Evolutionary conservation across 2,888 invertebrate species (phyloP).

Genomic region (Cryptocheilus praepositus): DNA sequence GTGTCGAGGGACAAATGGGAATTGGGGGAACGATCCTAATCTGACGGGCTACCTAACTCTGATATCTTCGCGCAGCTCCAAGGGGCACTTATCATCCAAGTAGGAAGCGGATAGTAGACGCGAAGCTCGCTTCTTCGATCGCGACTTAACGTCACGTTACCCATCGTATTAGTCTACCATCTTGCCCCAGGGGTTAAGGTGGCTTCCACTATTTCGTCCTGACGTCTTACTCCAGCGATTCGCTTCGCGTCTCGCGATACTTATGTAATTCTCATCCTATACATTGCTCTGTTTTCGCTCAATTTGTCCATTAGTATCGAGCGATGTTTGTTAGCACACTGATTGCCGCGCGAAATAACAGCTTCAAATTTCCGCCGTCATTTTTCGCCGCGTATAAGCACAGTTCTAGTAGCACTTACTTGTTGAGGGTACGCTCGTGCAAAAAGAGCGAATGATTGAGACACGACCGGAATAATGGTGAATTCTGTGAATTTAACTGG

Average conservation of each 20-base stretch:
- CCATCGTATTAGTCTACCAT: slow-evolving; percentile 60
- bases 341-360: too few relatives aligned
- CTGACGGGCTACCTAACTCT: slow-evolving; percentile 63
- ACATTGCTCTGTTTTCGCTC: too few relatives aligned
- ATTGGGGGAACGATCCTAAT: slow-evolving; percentile 63
- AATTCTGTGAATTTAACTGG: too few relatives aligned
- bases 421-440: too few relatives aligned
- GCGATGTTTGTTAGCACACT: too few relatives aligned
- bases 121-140: slow-evolving; percentile 41
- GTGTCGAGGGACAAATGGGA: slow-evolving; percentile 11
- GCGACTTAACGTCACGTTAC: slow-evolving; percentile 65
- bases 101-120: slow-evolving; percentile 14
- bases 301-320: too few relatives aligned
- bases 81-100: slow-evolving; percentile 45
- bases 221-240: slow-evolving; percentile 7
- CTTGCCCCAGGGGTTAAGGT: slow-evolving; percentile 27
- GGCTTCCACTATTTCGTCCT: slow-evolving; percentile 33
- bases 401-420: too few relatives aligned
- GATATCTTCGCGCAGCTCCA: slow-evolving; percentile 50
- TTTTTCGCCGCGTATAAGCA: too few relatives aligned
- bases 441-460: too few relatives aligned
- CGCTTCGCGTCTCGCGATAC: slow-evolving; percentile 7
- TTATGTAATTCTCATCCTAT: too few relatives aligned
- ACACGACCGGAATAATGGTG: too few relatives aligned
- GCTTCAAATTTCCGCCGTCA: too few relatives aligned